phyloP scores from a whole-genome alignment of 1,140 invertebrate species.

The Procambarus clarkii region DNA sequence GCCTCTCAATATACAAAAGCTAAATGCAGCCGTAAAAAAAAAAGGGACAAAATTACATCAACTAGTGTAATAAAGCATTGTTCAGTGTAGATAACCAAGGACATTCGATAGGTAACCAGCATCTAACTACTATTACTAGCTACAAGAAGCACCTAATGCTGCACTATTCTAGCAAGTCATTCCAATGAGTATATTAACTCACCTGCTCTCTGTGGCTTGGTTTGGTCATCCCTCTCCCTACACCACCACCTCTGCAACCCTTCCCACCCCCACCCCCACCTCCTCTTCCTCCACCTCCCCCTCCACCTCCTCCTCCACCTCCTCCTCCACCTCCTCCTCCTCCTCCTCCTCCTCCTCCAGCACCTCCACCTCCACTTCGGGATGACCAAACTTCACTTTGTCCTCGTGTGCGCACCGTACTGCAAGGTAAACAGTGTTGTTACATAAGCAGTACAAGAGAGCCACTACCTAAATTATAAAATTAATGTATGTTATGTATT shows the following conservation, averaged over 20 bases:
- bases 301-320: conserved; percentile 2
- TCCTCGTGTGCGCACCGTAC: conserved; percentile 58
- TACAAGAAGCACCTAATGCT: background rate
- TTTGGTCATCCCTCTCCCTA: conserved; percentile 30
- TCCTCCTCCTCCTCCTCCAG: conserved; percentile 44
- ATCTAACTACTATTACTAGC: background rate
- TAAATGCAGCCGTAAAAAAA: too few species aligned
- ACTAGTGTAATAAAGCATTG: too few species aligned
- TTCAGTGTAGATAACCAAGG: too few species aligned
- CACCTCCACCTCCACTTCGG: conserved; percentile 41
- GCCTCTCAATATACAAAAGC: too few species aligned
- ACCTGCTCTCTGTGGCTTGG: conserved; percentile 13
- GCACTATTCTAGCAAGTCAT: background rate
- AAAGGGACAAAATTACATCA: too few species aligned
- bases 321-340: conserved; percentile 49
- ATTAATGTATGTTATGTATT: background rate
- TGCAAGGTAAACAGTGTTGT: conserved; percentile 9
- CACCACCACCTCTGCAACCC: background rate
- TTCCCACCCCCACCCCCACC: conserved; percentile 10
- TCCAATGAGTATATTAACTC: background rate
- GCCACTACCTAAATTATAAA: background rate
- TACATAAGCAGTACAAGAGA: background rate
- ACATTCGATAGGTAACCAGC: background rate
- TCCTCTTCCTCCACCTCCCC: background rate
- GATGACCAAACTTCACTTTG: conserved; percentile 58